A percentile compares a stretch with the other conserved stretches of the same genome.
These are phyloP conservation scores for Loriculus beryllinus DNA, from an alignment of 2,797 vertebrate genomes.

Conservation along the genomic window DNA sequence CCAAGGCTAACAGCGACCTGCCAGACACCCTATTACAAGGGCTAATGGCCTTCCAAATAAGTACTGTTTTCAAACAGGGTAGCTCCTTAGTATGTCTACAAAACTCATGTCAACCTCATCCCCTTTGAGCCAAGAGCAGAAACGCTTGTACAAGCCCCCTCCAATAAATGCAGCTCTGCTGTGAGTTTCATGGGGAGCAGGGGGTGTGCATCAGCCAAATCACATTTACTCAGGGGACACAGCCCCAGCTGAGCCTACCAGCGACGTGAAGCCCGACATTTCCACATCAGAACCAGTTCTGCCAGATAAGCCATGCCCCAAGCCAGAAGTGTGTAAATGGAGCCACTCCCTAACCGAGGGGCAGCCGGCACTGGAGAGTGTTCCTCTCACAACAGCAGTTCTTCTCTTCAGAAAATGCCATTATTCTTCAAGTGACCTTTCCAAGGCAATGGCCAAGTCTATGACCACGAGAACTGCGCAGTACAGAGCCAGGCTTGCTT, in stretches of 20 bases:
- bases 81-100: background rate
- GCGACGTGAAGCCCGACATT: background rate
- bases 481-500: background rate
- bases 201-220: background rate
- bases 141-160: background rate
- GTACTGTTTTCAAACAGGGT: background rate
- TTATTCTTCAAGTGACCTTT: background rate
- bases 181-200: background rate
- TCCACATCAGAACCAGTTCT: constrained; percentile 62
- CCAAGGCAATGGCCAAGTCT: background rate
- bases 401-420: background rate
- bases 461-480: fast-evolving
- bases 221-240: constrained; percentile 35
- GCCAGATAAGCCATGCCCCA: constrained; percentile 53
- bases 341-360: constrained; percentile 53
- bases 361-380: background rate
- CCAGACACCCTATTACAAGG: background rate
- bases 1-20: background rate
- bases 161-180: background rate
- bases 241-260: constrained; percentile 8
- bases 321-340: constrained; percentile 31
- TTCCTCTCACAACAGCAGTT: constrained; percentile 13
- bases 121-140: background rate
- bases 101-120: background rate
- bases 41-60: background rate